A percentile compares a stretch with the other conserved stretches of the same genome.
Conservation (phyloP, 2,113 vertebrate species). For the Sprattus sprattus region DNA sequence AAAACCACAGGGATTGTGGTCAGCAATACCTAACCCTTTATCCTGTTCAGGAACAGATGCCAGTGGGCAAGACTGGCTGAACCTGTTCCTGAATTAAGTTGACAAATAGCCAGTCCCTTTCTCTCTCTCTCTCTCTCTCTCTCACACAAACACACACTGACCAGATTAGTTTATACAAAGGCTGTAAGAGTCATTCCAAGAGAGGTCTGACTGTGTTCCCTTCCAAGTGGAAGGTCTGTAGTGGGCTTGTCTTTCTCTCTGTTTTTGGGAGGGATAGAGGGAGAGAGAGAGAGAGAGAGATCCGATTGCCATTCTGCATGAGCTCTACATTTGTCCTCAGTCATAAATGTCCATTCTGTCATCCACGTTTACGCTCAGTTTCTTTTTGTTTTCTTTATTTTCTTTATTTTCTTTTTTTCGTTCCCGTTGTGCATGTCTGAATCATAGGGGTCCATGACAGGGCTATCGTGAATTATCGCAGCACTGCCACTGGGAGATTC, state of each 20-base stretch:
- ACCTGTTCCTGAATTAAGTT: conserved; percentile 6
- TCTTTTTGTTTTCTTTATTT: conserved; percentile 57
- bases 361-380: conserved; percentile 68
- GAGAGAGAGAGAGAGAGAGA: background rate
- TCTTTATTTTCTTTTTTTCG: background rate
- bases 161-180: conserved; percentile 1
- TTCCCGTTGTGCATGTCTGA: conserved; percentile 63
- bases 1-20: conserved; percentile 16
- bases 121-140: background rate
- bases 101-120: conserved; percentile 1
- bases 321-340: conserved; percentile 32
- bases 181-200: conserved; percentile 10
- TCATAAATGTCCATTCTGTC: conserved; percentile 69
- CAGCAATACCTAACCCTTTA: conserved; percentile 3
- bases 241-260: background rate
- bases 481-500: conserved; percentile 64
- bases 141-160: background rate
- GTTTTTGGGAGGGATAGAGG: background rate
- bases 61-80: background rate
- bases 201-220: background rate
- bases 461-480: conserved; percentile 65
- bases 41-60: conserved; percentile 7
- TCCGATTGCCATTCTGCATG: background rate
- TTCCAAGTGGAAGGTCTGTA: background rate
- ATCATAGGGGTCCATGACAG: conserved; percentile 58